These are phyloP conservation scores for Dryadula phaetusa DNA, from an alignment of 2,888 invertebrate genomes.

Conservation along the genomic window DNA sequence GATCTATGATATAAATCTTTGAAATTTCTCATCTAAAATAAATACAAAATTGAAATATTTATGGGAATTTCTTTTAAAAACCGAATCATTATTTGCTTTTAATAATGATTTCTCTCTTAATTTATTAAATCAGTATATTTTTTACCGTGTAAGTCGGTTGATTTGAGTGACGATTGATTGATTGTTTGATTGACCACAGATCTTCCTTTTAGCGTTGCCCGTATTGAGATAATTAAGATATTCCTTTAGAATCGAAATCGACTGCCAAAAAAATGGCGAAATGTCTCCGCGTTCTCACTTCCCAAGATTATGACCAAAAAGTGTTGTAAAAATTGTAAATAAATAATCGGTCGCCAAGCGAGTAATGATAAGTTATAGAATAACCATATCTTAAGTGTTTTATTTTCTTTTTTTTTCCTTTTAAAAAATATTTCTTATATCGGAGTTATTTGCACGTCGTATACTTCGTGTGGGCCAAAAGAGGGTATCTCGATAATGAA, in stretches of 20 bases:
- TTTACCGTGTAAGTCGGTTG: neutral
- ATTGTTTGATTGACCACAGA: neutral
- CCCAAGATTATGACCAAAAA: constrained; percentile 78
- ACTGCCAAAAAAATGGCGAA: constrained; percentile 44
- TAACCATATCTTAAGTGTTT: constrained; percentile 77
- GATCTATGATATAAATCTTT: too few species aligned
- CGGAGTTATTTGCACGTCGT: constrained; percentile 59
- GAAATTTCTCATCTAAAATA: neutral
- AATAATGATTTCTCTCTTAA: neutral
- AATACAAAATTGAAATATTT: neutral
- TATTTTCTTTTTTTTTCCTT: constrained; percentile 64
- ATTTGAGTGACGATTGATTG: neutral
- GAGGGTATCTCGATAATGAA: constrained; percentile 75
- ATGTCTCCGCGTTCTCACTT: constrained; percentile 62
- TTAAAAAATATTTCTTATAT: constrained; percentile 32
- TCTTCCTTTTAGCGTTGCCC: constrained; percentile 12
- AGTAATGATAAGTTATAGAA: constrained; percentile 68
- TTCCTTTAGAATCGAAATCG: constrained; percentile 35
- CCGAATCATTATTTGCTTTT: neutral
- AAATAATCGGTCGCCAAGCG: constrained; percentile 50
- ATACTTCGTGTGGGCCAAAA: constrained; percentile 75
- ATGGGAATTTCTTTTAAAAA: neutral
- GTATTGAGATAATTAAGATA: constrained; percentile 28
- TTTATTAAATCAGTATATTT: neutral
- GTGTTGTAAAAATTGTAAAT: constrained; percentile 56